A percentile compares a stretch with the other conserved stretches of the same genome.
Conservation (phyloP, 2,888 invertebrate genomes). For the Ceriagrion tenellum region DNA sequence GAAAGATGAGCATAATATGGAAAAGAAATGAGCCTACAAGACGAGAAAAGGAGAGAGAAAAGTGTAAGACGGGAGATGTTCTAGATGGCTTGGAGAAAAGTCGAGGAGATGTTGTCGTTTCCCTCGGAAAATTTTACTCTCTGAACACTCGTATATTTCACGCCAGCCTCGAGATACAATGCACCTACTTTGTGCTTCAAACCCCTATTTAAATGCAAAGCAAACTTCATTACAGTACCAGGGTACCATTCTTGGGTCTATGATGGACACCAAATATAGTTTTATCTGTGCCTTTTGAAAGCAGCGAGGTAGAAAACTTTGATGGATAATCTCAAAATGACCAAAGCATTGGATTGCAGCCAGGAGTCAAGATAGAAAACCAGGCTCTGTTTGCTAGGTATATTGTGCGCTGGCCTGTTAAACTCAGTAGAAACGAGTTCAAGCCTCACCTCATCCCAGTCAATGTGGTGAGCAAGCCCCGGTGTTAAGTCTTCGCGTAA, state of each 20-base stretch:
- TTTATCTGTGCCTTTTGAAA: no score
- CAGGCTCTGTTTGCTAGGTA: no score
- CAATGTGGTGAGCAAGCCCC: no score
- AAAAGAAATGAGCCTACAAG: background rate
- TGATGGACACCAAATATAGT: background rate
- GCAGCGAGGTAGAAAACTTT: no score
- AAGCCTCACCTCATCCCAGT: no score
- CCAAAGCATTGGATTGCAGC: no score
- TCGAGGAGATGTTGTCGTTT: background rate
- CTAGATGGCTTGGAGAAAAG: background rate
- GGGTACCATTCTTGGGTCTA: background rate
- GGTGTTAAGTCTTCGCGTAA: no score
- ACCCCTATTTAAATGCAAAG: background rate
- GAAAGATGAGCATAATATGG: background rate
- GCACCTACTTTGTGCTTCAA: background rate
- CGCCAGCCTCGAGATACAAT: background rate
- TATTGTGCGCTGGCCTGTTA: no score
- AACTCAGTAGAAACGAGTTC: no score
- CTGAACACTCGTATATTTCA: background rate
- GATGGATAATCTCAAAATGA: no score
- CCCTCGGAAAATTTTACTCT: background rate
- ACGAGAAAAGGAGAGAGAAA: background rate
- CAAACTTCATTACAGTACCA: background rate
- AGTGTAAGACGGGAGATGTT: background rate
- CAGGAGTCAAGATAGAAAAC: no score